Evolutionary conservation across 2,797 vertebrate species (phyloP), one percentile per base, ranked within the genome.

Genomic region (Anisognathus igniventris): DNA sequence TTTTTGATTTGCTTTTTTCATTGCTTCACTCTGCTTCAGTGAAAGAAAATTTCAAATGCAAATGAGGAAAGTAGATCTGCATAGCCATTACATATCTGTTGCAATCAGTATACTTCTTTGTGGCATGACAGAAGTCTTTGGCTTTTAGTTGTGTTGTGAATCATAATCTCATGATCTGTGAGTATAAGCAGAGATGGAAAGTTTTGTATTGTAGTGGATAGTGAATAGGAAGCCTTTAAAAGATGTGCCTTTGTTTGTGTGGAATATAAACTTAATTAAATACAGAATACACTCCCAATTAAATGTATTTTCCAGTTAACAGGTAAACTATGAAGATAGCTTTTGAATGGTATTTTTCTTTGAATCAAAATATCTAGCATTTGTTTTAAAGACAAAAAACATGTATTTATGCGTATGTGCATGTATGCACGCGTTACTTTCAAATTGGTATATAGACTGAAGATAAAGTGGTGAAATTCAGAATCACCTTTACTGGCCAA

Each of bases 81-180:
- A 62, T 72, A 88, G 58, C 65, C 44, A 37, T 50, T 76, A 54
- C 50, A 18, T 37, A 44, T 74, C 65, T 87, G 14, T 89, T 91
- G 53, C 85, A 93, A 64, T 86, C 25, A 58, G 37, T 61, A 9
- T 68, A 68, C 91, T 93, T 86, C 64, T 90, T 86, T 86, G 45
- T 90, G 56, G 30, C 35, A 39, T 79, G 31, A 81, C 73, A 81
- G 30, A 65, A 90, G 40, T 67, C 79, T 66, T 33, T 82, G 25
- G 58, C 64, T 92, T 88, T 92, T 89, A 83, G 72, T 82, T 93
- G 30, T 80, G 47, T 66, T 76, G 42, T 92, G 86, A 95, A 91
- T 93, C 39, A 76, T 91, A 87, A 77, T 89, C 73, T 79, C 33
- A 61, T 86, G 68, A 60, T 85, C 62, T 95, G 27, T 66, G 37